Evolutionary conservation across 2,797 vertebrate species (phyloP).

Genomic region (Apogon talboti): DNA sequence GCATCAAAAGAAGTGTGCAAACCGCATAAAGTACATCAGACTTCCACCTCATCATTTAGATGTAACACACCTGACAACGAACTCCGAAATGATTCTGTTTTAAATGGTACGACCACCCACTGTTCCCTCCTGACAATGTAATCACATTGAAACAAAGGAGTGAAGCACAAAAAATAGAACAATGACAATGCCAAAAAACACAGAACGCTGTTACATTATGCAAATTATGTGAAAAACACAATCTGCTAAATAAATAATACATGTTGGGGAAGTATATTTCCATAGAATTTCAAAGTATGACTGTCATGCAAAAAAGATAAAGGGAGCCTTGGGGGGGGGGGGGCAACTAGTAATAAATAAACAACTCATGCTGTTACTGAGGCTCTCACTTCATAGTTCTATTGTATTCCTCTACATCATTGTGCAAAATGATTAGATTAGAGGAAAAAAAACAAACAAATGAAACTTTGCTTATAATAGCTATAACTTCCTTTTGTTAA

Average conservation of each 20-base stretch:
- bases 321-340: too few relatives aligned
- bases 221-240: not conserved
- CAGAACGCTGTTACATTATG: not conserved
- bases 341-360: too few relatives aligned
- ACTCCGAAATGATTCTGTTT: conserved; percentile 2
- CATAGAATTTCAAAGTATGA: too few relatives aligned
- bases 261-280: too few relatives aligned
- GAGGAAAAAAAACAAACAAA: not conserved
- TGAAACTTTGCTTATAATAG: not conserved
- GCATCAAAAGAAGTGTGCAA: conserved; percentile 60
- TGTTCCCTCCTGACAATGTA: not conserved
- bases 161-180: not conserved
- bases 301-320: too few relatives aligned
- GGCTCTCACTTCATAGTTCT: too few relatives aligned
- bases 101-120: conserved; percentile 10
- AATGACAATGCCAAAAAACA: not conserved
- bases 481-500: not conserved
- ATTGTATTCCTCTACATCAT: too few relatives aligned
- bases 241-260: too few relatives aligned
- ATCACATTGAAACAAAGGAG: not conserved
- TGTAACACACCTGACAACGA: conserved; percentile 12
- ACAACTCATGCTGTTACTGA: too few relatives aligned
- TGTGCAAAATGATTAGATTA: too few relatives aligned
- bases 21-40: conserved; percentile 39
- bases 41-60: conserved; percentile 9